Percentiles rank a stretch among this genome's conserved stretches.
Evolutionary conservation across 2,797 vertebrate species (phyloP).

Genomic region (Danionella dracula): DNA sequence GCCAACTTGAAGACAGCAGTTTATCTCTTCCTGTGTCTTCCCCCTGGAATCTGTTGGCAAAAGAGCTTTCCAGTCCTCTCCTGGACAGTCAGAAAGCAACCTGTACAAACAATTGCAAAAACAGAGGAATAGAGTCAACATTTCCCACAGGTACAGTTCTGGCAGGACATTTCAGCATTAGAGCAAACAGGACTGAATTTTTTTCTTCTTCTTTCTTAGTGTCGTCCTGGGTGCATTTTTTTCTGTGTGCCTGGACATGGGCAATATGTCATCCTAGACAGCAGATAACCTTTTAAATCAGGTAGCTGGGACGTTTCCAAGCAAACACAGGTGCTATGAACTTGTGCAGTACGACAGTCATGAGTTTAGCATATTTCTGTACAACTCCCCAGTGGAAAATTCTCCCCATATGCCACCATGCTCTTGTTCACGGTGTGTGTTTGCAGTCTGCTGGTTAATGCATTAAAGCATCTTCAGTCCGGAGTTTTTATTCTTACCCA

Average conservation of each 20-base stretch:
- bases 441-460: slow-evolving; percentile 8
- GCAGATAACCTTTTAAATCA: slow-evolving; percentile 11
- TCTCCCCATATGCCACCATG: slow-evolving; percentile 10
- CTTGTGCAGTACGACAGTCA: background rate
- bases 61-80: background rate
- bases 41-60: background rate
- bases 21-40: background rate
- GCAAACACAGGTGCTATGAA: background rate
- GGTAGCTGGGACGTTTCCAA: background rate
- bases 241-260: background rate
- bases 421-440: background rate
- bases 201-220: background rate
- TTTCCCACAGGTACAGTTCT: background rate
- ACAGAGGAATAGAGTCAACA: slow-evolving; percentile 11
- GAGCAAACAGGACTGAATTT: background rate
- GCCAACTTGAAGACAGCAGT: background rate
- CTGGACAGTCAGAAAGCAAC: background rate
- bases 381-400: background rate
- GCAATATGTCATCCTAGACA: slow-evolving; percentile 13
- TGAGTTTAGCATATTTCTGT: slow-evolving; percentile 19
- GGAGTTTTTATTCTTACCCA: no score
- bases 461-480: slow-evolving; percentile 6
- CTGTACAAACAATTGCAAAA: slow-evolving; percentile 4
- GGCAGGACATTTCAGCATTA: background rate
- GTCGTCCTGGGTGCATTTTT: slow-evolving; percentile 12